Conservation (phyloP, 2,888 invertebrate species). For the Beris morrisii region DNA sequence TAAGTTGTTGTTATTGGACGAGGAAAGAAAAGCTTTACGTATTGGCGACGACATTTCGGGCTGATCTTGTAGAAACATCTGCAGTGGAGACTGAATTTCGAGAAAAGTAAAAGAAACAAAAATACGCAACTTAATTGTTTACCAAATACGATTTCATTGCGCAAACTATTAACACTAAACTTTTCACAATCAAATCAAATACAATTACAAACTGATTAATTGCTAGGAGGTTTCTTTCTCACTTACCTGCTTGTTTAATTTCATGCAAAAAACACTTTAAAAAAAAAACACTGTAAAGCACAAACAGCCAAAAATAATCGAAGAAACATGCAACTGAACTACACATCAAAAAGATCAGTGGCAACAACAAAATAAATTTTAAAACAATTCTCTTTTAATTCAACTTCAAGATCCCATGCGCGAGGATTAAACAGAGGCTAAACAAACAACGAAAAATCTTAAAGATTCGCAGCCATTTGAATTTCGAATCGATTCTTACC, state of each 20-base stretch:
- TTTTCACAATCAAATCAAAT: too few relatives aligned
- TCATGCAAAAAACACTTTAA: not conserved
- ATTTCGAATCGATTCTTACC: conserved; percentile 54
- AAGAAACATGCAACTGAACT: conserved; percentile 22
- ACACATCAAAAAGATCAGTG: conserved; percentile 25
- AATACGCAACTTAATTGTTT: too few relatives aligned
- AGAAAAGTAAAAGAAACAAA: conserved; percentile 7
- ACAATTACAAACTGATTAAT: too few relatives aligned
- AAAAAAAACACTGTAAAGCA: too few relatives aligned
- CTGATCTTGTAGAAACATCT: conserved; percentile 50
- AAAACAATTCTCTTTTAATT: conserved; percentile 21
- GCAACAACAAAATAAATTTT: conserved; percentile 6
- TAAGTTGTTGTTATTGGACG: conserved; percentile 50
- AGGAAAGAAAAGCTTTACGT: conserved; percentile 44
- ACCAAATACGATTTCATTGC: too few relatives aligned
- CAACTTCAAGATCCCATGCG: conserved; percentile 32
- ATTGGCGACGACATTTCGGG: conserved; percentile 41
- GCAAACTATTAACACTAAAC: too few relatives aligned
- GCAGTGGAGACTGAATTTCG: conserved; percentile 49
- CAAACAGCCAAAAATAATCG: conserved; percentile 14
- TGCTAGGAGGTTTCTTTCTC: too few relatives aligned
- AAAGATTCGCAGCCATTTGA: conserved; percentile 34
- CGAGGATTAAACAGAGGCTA: not conserved
- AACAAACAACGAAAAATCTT: conserved; percentile 10
- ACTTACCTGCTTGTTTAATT: too few relatives aligned